A percentile compares a stretch with the other conserved stretches of the same genome.
Conservation (phyloP, 2,888 invertebrate species). For the Oligia strigilis region DNA sequence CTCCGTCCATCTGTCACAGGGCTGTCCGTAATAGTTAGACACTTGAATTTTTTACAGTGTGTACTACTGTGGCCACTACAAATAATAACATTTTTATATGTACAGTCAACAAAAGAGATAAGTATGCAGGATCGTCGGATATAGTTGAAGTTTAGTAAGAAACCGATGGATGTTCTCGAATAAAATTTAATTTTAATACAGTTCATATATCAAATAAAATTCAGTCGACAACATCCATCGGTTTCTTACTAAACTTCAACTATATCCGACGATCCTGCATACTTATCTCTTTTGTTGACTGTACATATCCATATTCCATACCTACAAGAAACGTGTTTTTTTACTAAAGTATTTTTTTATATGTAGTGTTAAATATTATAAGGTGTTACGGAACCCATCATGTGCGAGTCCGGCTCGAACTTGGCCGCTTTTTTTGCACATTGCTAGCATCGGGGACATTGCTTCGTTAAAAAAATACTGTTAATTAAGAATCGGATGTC, state of each 20-base stretch:
- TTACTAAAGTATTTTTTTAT: not conserved
- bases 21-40: not conserved
- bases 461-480: constrained; percentile 9
- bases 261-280: no score
- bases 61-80: not conserved
- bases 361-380: not conserved
- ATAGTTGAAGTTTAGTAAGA: no score
- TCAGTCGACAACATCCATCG: no score
- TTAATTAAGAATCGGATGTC: constrained; percentile 48
- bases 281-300: no score
- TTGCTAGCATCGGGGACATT: constrained; percentile 34
- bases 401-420: not conserved
- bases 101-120: no score
- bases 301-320: no score
- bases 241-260: no score
- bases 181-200: no score
- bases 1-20: not conserved
- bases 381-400: not conserved
- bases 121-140: no score
- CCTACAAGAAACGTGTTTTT: not conserved
- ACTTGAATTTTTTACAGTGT: not conserved
- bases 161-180: no score
- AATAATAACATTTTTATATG: no score
- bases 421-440: not conserved
- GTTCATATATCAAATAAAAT: no score